Evolutionary conservation across 2,888 invertebrate genomes (phyloP), one percentile per base, ranked within the genome.

Genomic region (Mesodorylaimus sp.): DNA sequence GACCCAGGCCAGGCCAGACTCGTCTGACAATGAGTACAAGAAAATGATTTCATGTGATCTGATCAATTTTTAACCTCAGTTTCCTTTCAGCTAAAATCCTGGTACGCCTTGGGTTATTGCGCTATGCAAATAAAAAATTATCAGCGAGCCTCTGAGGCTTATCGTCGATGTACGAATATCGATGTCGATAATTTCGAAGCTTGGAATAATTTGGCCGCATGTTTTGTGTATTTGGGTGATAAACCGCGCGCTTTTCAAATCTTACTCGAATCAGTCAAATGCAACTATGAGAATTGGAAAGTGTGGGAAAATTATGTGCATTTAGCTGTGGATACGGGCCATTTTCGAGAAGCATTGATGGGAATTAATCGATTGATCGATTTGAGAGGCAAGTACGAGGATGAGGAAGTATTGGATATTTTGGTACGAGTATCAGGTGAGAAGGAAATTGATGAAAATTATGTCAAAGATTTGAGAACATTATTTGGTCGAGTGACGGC

Each of bases 201-300:
- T 0, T 97, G 95, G 97, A 95, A 89, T 69, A 97, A 97, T 68
- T 72, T 97, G 52, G 87, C 89, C 16, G 87, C 91, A 63, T 85
- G 86, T 2, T 86, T 91, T 59, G 79, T 89, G 7, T 81, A 83
- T 61, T 73, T 83, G 48, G 81, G 83, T 0, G 81, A 93, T 63
- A 88, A 86, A 70, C 73, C 75, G 51, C 54, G 58, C 37, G 62
- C 63, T 1, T 45, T 19, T 23, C 7, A 7, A 13, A 56, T 42
- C 5, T 25, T 59, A 25, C 77, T 81, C 60, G 91, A 95, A 68
- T 83, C 95, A 0, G 69, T 91, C 1, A 80, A 83, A 65, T 89
- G 82, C 67, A 87, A 86, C 70, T 89, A 79, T 65, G 74, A 73
- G 42, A 85, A 87, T 60, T 91, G 91, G 88, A 80, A 81, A 73